Percentiles rank a stretch among this genome's conserved stretches.
These are phyloP conservation scores for Furcula furcula DNA, from an alignment of 2,888 invertebrate species.

Conservation along the genomic window DNA sequence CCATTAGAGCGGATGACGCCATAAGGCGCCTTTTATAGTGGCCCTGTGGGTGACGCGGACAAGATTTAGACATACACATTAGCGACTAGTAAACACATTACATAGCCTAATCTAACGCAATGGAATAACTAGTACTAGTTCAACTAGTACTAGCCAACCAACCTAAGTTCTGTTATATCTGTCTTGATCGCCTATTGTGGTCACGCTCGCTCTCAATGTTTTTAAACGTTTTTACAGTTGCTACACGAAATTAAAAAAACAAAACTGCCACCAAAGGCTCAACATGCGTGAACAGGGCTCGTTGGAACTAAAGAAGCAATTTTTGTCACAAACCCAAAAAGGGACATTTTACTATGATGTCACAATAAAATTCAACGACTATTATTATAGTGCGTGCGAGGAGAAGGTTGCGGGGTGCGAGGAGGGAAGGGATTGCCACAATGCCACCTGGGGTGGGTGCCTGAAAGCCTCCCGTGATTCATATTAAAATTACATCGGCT, in stretches of 20 bases:
- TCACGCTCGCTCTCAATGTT: too few relatives aligned
- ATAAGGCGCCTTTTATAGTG: conserved; percentile 3
- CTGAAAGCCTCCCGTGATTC: conserved; percentile 28
- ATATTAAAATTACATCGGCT: conserved; percentile 30
- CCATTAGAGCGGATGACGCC: conserved; percentile 32
- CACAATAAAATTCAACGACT: conserved; percentile 27
- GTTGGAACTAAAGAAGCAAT: too few relatives aligned
- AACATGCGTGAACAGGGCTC: too few relatives aligned
- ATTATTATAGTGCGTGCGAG: conserved; percentile 13
- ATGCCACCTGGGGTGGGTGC: conserved; percentile 22
- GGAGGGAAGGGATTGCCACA: conserved; percentile 7
- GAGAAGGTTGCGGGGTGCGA: neutral
- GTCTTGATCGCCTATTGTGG: too few relatives aligned
- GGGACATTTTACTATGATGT: conserved; percentile 29
- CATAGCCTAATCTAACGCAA: too few relatives aligned
- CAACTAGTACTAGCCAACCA: too few relatives aligned
- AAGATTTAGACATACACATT: conserved; percentile 15
- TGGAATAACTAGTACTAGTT: too few relatives aligned
- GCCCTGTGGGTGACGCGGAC: conserved; percentile 4
- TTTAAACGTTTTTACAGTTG: too few relatives aligned
- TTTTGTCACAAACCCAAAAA: too few relatives aligned
- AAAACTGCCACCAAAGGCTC: too few relatives aligned
- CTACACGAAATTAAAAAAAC: too few relatives aligned
- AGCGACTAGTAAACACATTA: conserved; percentile 16
- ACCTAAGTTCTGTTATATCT: too few relatives aligned